phyloP scores from a whole-genome alignment of 2,113 vertebrate species.

The Catharus bicknelli region DNA sequence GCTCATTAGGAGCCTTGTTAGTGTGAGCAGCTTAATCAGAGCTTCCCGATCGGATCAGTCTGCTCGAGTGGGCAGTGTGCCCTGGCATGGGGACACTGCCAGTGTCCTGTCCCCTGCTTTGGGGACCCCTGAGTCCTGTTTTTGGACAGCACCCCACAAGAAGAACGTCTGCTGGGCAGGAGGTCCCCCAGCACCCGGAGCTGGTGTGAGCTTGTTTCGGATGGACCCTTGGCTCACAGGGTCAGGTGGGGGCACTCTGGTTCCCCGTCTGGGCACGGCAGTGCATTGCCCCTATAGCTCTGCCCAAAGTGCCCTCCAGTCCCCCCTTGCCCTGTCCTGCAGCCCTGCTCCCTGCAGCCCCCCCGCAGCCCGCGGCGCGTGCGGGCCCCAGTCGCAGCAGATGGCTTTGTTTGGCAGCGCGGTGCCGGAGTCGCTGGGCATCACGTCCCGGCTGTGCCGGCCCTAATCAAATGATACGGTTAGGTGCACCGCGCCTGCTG shows the following conservation, averaged over 20 bases:
- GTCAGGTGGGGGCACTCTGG: accelerated
- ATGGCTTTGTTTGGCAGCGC: slow-evolving; percentile 68
- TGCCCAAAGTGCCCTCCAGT: accelerated
- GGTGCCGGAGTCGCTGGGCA: slow-evolving; percentile 36
- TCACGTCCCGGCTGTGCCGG: slow-evolving; percentile 58
- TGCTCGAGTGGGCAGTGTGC: not conserved
- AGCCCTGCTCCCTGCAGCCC: not conserved
- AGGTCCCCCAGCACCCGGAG: not conserved
- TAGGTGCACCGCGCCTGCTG: slow-evolving; percentile 67
- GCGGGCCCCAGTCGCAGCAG: slow-evolving; percentile 49
- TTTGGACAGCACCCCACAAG: not conserved
- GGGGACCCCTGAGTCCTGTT: not conserved
- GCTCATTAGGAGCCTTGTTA: slow-evolving; percentile 48
- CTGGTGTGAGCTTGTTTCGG: not conserved
- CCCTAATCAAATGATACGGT: slow-evolving; percentile 75
- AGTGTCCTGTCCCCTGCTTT: not conserved
- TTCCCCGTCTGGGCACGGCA: accelerated
- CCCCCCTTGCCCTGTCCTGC: accelerated
- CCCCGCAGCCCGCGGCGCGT: not conserved
- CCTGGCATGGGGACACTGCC: not conserved
- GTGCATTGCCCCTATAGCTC: accelerated
- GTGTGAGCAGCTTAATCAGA: slow-evolving; percentile 5
- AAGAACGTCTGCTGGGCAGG: not conserved
- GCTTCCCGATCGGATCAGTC: not conserved
- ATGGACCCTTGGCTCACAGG: accelerated